phyloP scores from a whole-genome alignment of 2,113 vertebrate genomes.

The Gracilinanus agilis region DNA sequence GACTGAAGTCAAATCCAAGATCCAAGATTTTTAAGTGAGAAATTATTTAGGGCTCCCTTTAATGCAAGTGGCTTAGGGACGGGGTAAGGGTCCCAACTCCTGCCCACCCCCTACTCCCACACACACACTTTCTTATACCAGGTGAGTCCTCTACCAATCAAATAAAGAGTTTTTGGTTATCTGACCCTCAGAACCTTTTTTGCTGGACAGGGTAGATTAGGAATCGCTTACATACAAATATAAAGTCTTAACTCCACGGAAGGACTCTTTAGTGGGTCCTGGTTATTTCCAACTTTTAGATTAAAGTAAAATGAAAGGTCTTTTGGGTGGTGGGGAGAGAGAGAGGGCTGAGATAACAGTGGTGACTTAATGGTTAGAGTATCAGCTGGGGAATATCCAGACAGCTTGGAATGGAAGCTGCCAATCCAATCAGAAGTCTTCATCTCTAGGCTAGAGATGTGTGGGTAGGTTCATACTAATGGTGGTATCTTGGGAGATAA shows the following conservation, averaged over 20 bases:
- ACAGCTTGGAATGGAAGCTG: conserved; percentile 17
- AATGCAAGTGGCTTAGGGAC: not conserved
- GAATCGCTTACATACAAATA: not conserved
- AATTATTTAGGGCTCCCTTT: not conserved
- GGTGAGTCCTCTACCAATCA: not conserved
- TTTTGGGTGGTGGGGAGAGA: not conserved
- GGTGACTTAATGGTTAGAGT: not conserved
- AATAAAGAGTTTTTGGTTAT: not conserved
- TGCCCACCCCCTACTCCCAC: not conserved
- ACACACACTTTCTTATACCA: not conserved
- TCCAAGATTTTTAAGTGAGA: not conserved
- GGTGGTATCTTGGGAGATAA: conserved; percentile 22
- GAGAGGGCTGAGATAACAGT: not conserved
- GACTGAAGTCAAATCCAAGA: not conserved
- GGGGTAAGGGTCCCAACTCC: not conserved
- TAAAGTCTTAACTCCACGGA: not conserved
- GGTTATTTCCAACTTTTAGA: not conserved
- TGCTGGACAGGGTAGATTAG: not conserved
- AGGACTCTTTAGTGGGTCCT: not conserved
- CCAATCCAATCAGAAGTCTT: not conserved
- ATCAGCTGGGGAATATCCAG: conserved; percentile 4
- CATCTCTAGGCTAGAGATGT: conserved; percentile 7
- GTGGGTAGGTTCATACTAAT: conserved; percentile 26
- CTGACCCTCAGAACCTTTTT: not conserved
- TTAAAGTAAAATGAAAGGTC: not conserved